These are phyloP conservation scores for Xenentodon cancila DNA, from an alignment of 2,797 vertebrate genomes.

Conservation along the genomic window DNA sequence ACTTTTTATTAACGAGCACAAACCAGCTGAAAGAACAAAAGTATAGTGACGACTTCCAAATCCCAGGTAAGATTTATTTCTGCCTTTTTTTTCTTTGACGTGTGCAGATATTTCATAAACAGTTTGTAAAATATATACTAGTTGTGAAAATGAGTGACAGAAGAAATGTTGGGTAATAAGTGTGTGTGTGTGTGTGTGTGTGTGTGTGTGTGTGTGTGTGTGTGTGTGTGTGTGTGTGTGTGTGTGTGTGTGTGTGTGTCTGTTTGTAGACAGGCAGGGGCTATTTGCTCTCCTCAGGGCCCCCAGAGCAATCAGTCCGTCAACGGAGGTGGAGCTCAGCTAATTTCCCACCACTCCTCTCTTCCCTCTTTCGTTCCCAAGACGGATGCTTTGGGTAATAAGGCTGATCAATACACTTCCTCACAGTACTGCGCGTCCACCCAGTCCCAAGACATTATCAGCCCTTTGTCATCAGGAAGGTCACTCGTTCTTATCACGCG, in stretches of 20 bases:
- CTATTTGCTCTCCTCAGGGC: conserved; percentile 80
- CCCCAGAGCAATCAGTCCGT: conserved; percentile 82
- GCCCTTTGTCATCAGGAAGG: conserved; percentile 78
- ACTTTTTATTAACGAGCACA: not conserved
- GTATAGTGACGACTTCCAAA: not conserved
- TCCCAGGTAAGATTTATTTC: no score
- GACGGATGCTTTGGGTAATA: conserved; percentile 86
- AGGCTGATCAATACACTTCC: conserved; percentile 87
- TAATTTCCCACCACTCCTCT: conserved; percentile 78
- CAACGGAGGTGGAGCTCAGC: conserved; percentile 76
- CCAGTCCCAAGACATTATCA: conserved; percentile 72
- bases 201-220: conserved; percentile 38
- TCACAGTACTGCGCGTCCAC: conserved; percentile 43
- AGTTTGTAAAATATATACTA: conserved; percentile 20
- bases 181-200: conserved; percentile 27
- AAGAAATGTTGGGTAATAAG: conserved; percentile 31
- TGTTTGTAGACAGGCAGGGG: conserved; percentile 54
- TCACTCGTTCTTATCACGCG: conserved; percentile 76
- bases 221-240: conserved; percentile 30
- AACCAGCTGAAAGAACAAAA: not conserved
- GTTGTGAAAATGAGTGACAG: conserved; percentile 13
- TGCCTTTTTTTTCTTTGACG: not conserved
- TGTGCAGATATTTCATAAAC: conserved; percentile 1
- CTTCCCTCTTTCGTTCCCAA: conserved; percentile 64
- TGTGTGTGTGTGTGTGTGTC: conserved; percentile 29